Conservation (phyloP, 2,797 vertebrate genomes). For the Sebastes iracundus region DNA sequence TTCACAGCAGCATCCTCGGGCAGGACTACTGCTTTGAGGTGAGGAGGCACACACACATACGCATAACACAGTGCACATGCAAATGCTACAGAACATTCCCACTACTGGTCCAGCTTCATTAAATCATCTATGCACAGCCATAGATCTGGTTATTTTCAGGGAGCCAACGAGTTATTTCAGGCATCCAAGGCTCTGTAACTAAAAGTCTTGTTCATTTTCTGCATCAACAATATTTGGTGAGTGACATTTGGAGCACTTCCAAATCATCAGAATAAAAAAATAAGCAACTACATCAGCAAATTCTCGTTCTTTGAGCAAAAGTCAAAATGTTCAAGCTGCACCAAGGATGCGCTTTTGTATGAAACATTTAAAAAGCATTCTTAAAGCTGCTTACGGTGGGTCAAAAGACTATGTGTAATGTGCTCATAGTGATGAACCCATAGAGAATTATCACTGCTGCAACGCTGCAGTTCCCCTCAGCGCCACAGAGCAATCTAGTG, state of each 20-base stretch:
- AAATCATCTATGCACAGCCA: background rate
- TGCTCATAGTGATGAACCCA: background rate
- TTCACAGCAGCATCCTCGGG: conserved; percentile 98
- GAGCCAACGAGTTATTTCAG: background rate
- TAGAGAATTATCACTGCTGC: too few species aligned
- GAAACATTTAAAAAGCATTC: background rate
- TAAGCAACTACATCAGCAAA: background rate
- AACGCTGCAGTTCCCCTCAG: background rate
- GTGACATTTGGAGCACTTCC: background rate
- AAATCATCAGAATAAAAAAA: background rate
- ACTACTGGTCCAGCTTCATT: background rate
- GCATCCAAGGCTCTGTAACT: too few species aligned
- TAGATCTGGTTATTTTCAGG: background rate
- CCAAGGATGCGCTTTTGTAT: too few species aligned
- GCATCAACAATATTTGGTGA: background rate
- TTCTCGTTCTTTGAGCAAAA: background rate
- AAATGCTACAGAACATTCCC: background rate
- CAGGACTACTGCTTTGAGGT: conserved; percentile 94
- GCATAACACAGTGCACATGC: background rate
- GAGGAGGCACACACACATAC: conserved; percentile 13
- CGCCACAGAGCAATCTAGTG: background rate
- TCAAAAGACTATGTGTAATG: background rate
- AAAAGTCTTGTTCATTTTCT: background rate
- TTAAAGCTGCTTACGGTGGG: background rate
- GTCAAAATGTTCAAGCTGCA: too few species aligned